Evolutionary conservation across 2,113 vertebrate species (phyloP), one percentile per base, ranked within the genome.

Genomic region (Nycticebus coucang): DNA sequence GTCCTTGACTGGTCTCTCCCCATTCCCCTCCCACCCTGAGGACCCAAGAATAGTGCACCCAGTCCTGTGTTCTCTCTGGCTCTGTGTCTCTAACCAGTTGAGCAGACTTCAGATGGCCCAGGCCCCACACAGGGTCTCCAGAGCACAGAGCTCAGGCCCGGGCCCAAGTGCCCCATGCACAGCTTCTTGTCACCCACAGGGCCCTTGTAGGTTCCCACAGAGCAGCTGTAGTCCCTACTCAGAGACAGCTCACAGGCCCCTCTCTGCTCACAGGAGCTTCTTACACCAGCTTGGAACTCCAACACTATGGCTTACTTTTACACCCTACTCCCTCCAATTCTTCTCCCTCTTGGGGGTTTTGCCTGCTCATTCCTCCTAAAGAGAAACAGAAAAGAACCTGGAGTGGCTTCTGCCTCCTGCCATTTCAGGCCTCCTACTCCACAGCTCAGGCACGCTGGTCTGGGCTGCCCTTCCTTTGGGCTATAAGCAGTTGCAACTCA

Each of bases 391-490:
- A 7, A 60, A 26, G 66, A 71, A 53, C 11, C 8, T 0, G 3
- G 55, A 12, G 3, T 2, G 14, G 55, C 69, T 57, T 17, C n/a
- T 13, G 22, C 1, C 14, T 21, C 14, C 22, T 83, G 33, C 9
- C 30, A 62, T 35, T 5, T 37, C 24, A 1, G 2, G 28, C 55
- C 22, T 55, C 30, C 12, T 53, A 21, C 26, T 45, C 26, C n/a
- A 21, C 0, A 4, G 78, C 21, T 60, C 82, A 55, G 2, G 18
- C 3, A 22, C 30, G 7, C 37, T 45, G 10, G 1, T 0, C 3
- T 2, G 11, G 33, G 64, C 17, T 21, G 68, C 28, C 41, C 24
- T 33, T 2, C 57, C 24, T 11, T 75, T 41, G 22, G 21, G 53
- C 33, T 50, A 45, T 45, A 30, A 74, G 35, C 21, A 64, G 7